Base-by-base conservation (phyloP, 2,797 vertebrate genomes). In the Chrysocyon brachyurus region DNA sequence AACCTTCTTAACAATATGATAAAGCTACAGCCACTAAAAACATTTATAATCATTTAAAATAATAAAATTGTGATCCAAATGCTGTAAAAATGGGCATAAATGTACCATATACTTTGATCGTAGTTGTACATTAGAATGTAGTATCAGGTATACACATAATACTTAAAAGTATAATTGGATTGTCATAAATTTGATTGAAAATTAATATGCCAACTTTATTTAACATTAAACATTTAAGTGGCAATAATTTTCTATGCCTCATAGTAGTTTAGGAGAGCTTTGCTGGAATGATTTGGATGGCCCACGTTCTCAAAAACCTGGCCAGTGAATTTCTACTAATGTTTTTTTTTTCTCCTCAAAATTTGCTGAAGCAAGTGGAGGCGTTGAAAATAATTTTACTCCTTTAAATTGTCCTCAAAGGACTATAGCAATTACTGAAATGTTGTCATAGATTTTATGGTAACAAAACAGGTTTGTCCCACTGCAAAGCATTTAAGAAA, bases 221-320 rank as follows among this genome's bases (percentile, higher is more conserved):
- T 96, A 96, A 91, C 78, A 96, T 94, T 87, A 96, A 88, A 89
- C 87, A 97, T 79, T 97, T 97, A 97, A 96, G 91, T 75, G 93
- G 68, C 70, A 84, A 52, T 92, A 86, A 87, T 97, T 96, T 97
- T 77, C 61, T 95, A 10, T 92, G 81, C 61, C 68, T 94, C 85
- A 77, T 96, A 86, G 79, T 63, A 86, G 56, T 89, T 90, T 86
- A 54, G 52, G 85, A 96, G 83, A 66, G 49, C 28, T 92, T 92
- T 82, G 49, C 36, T 90, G 56, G 28, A 79, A 56, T 86, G 40
- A 90, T 91, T 97, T 83, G 81, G 63, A 94, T 88, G 28, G 36
- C 52, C 28, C 10, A 64, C 6, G 26, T 93, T 97, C 82, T 97
- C 83, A 75, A 95, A 95, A 94, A 56, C 40, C 16, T 63, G 12